These are phyloP conservation scores for Catharus minimus DNA, from an alignment of 2,113 vertebrate genomes.

Conservation along the genomic window DNA sequence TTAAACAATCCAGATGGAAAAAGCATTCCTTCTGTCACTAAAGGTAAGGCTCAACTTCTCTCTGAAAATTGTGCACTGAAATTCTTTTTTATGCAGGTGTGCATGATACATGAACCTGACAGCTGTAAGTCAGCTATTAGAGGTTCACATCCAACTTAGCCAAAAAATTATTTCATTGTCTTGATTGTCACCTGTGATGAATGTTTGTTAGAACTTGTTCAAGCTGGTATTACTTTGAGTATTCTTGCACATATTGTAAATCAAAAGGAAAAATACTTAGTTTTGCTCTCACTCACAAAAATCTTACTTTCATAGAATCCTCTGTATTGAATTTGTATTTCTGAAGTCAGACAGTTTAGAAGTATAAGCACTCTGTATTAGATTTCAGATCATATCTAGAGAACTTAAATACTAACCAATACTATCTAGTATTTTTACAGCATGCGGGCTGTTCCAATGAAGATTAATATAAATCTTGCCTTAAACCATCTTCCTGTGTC, in stretches of 20 bases:
- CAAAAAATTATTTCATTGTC: neutral
- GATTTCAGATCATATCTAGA: neutral
- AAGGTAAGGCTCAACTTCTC: neutral
- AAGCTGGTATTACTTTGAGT: neutral
- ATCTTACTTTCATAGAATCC: neutral
- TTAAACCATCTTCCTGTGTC: neutral
- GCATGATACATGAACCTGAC: neutral
- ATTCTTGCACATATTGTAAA: neutral
- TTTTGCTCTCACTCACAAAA: neutral
- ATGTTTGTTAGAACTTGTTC: neutral
- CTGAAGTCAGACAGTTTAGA: neutral
- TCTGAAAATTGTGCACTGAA: neutral
- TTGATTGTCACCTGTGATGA: neutral
- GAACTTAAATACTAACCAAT: neutral
- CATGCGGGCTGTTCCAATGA: neutral
- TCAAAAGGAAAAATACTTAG: neutral
- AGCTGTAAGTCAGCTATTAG: neutral
- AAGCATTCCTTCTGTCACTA: conserved; percentile 15
- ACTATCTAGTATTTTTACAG: neutral
- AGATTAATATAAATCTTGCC: neutral
- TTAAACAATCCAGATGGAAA: neutral
- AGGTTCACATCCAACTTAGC: neutral
- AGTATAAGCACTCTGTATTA: neutral
- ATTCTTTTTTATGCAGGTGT: neutral
- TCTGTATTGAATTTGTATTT: neutral